phyloP scores from a whole-genome alignment of 2,797 vertebrate genomes.

The Anniella stebbinsi region DNA sequence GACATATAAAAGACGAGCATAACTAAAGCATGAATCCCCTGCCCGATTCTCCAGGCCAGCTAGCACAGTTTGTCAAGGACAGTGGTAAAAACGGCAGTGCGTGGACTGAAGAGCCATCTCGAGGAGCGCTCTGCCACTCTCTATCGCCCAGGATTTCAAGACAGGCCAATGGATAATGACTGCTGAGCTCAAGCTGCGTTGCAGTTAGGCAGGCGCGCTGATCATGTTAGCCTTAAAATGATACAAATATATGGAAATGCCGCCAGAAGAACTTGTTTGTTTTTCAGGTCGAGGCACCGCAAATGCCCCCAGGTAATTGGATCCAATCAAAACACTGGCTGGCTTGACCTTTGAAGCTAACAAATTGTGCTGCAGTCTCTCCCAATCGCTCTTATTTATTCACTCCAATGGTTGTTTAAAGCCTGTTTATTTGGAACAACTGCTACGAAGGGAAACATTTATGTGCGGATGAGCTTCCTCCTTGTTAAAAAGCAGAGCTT shows the following conservation, averaged over 20 bases:
- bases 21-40: background rate
- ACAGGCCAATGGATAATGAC: conserved; percentile 40
- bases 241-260: conserved; percentile 51
- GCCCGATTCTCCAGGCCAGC: conserved; percentile 8
- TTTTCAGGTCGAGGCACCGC: conserved; percentile 52
- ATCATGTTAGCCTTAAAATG: conserved; percentile 46
- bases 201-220: conserved; percentile 20
- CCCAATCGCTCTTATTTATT: conserved; percentile 45
- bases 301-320: conserved; percentile 55
- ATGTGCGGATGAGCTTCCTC: conserved; percentile 21
- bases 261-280: conserved; percentile 52
- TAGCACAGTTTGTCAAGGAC: conserved; percentile 21
- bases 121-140: conserved; percentile 20
- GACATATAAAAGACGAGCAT: background rate
- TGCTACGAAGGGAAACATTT: conserved; percentile 3
- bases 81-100: conserved; percentile 22
- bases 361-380: conserved; percentile 49
- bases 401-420: conserved; percentile 35
- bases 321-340: conserved; percentile 52
- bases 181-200: conserved; percentile 29
- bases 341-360: conserved; percentile 67
- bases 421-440: conserved; percentile 31
- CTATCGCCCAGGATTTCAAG: conserved; percentile 47
- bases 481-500: too few species aligned
- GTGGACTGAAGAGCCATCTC: conserved; percentile 24